Conservation (phyloP, 2,113 vertebrate genomes). For the Numida meleagris region DNA sequence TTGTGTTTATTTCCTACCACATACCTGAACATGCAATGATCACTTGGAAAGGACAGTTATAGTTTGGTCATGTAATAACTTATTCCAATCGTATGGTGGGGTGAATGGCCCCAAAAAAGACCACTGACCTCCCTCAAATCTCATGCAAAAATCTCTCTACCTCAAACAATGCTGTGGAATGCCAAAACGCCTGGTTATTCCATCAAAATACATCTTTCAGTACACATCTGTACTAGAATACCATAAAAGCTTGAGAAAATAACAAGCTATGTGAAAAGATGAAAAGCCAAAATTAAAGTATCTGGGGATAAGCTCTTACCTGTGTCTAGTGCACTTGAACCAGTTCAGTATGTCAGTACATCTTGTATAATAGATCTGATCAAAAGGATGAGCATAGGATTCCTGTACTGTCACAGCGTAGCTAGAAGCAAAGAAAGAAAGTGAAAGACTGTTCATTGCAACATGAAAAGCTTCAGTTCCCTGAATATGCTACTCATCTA, state of each 20-base stretch:
- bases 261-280: background rate
- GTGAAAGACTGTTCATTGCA: background rate
- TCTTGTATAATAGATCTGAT: slow-evolving; percentile 98
- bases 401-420: slow-evolving; percentile 98
- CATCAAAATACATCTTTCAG: background rate
- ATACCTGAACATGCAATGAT: background rate
- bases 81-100: background rate
- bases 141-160: background rate
- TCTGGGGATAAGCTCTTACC: slow-evolving; percentile 75
- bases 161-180: background rate
- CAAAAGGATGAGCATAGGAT: slow-evolving; percentile 95
- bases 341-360: slow-evolving; percentile 99
- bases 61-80: background rate
- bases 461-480: background rate
- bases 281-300: background rate
- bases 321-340: slow-evolving; percentile 98
- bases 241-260: background rate
- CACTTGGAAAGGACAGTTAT: background rate
- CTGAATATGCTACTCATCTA: background rate
- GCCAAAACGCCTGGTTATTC: background rate
- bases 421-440: slow-evolving; percentile 69
- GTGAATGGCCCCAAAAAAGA: background rate
- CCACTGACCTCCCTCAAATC: background rate
- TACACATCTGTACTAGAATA: background rate
- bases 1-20: background rate